Percentiles rank a stretch among this genome's conserved stretches.
phyloP scores from a whole-genome alignment of 2,113 vertebrate genomes.

The Toxotes chatareus region DNA sequence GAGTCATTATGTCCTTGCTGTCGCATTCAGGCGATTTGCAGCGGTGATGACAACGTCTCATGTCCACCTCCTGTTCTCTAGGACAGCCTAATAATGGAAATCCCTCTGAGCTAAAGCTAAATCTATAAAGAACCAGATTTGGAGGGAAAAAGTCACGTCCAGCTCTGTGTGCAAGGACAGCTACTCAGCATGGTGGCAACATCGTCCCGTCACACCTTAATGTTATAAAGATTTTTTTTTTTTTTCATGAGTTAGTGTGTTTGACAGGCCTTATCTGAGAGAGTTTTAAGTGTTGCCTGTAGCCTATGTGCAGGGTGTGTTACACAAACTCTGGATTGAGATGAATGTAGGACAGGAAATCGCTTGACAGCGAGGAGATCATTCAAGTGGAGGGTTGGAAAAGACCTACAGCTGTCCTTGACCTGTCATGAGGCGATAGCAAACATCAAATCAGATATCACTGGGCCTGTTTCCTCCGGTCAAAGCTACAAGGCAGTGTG shows the following conservation, averaged over 20 bases:
- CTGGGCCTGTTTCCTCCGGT: slow-evolving; percentile 11
- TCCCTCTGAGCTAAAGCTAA: slow-evolving; percentile 53
- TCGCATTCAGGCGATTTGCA: slow-evolving; percentile 54
- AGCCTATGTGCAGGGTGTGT: slow-evolving; percentile 15
- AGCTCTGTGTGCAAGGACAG: slow-evolving; percentile 55
- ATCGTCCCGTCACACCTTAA: slow-evolving; percentile 33
- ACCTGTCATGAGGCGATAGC: slow-evolving; percentile 16
- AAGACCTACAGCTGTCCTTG: slow-evolving; percentile 46
- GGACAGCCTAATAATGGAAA: slow-evolving; percentile 63
- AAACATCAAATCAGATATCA: slow-evolving; percentile 50
- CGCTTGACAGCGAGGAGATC: slow-evolving; percentile 13
- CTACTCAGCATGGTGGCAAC: slow-evolving; percentile 50
- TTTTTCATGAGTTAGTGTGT: slow-evolving; percentile 13
- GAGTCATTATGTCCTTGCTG: slow-evolving; percentile 52
- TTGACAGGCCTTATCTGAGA: slow-evolving; percentile 22
- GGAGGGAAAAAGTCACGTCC: slow-evolving; percentile 50
- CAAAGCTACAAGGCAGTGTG: slow-evolving; percentile 19
- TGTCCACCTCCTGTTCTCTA: slow-evolving; percentile 58
- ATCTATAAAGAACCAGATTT: slow-evolving; percentile 61
- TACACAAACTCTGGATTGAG: slow-evolving; percentile 19
- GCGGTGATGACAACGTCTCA: slow-evolving; percentile 50
- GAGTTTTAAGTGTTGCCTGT: slow-evolving; percentile 33
- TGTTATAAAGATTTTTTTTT: slow-evolving; percentile 33
- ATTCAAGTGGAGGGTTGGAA: slow-evolving; percentile 16
- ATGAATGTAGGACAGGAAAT: slow-evolving; percentile 40